A percentile compares a stretch with the other conserved stretches of the same genome.
phyloP scores from a whole-genome alignment of 2,888 invertebrate species.

The Dolichopus griseipennis region DNA sequence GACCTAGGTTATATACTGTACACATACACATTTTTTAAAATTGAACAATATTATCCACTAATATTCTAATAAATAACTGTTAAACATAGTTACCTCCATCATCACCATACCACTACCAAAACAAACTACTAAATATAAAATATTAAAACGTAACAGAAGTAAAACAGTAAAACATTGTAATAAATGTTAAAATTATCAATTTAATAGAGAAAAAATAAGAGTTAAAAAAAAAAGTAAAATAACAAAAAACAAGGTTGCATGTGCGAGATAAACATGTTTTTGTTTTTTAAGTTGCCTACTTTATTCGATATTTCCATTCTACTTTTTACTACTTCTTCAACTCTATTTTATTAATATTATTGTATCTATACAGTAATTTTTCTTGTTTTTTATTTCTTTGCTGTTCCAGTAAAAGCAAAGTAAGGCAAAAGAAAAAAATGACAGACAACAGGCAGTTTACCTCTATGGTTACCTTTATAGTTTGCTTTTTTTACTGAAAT shows the following conservation, averaged over 20 bases:
- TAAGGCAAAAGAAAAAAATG: neutral
- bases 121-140: too few relatives aligned
- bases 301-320: neutral
- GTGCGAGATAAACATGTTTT: conserved; percentile 4
- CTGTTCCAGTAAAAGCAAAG: neutral
- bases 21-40: too few relatives aligned
- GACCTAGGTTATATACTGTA: too few relatives aligned
- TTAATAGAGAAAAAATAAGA: neutral
- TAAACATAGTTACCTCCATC: too few relatives aligned
- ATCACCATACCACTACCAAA: too few relatives aligned
- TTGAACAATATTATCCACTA: too few relatives aligned
- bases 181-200: conserved; percentile 3
- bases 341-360: neutral
- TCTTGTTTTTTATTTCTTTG: neutral
- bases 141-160: neutral
- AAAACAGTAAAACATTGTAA: neutral
- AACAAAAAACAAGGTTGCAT: neutral
- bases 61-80: too few relatives aligned
- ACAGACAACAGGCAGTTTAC: neutral
- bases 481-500: neutral
- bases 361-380: neutral
- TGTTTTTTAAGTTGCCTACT: neutral
- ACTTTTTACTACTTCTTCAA: neutral
- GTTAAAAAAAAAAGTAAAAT: neutral
- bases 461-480: neutral